Evolutionary conservation across 2,888 invertebrate species (phyloP).

Genomic region (Himalopsyche kuldschensis): DNA sequence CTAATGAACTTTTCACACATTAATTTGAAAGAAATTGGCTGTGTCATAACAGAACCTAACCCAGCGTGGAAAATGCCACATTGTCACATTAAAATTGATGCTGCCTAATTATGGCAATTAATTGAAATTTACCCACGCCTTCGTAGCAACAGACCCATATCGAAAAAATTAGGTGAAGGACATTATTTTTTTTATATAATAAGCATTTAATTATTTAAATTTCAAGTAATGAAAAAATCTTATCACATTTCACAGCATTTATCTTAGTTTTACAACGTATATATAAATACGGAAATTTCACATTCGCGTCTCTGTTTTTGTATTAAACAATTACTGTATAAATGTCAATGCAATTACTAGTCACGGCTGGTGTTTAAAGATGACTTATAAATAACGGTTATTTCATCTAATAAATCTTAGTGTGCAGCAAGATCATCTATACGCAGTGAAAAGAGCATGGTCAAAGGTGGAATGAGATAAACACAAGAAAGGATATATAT

Average conservation of each 20-base stretch:
- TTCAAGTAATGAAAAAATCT: no score
- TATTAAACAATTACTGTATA: no score
- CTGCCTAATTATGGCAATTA: background rate
- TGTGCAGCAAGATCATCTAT: background rate
- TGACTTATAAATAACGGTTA: background rate
- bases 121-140: constrained; percentile 18
- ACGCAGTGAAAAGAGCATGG: background rate
- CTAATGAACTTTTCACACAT: background rate
- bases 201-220: background rate
- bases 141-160: background rate
- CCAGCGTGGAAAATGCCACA: background rate
- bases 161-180: constrained; percentile 7
- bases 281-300: no score
- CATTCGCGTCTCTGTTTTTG: no score
- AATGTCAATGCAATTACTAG: no score
- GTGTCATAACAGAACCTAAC: background rate
- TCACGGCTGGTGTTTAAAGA: no score
- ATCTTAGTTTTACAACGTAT: no score
- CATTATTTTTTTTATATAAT: background rate
- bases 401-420: background rate
- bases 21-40: background rate
- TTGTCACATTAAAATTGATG: background rate
- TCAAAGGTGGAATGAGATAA: background rate
- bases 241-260: no score
- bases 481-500: background rate